Percentiles rank a stretch among this genome's conserved stretches.
phyloP scores from a whole-genome alignment of 2,113 vertebrate species.

The Romanogobio albipinnatus region DNA sequence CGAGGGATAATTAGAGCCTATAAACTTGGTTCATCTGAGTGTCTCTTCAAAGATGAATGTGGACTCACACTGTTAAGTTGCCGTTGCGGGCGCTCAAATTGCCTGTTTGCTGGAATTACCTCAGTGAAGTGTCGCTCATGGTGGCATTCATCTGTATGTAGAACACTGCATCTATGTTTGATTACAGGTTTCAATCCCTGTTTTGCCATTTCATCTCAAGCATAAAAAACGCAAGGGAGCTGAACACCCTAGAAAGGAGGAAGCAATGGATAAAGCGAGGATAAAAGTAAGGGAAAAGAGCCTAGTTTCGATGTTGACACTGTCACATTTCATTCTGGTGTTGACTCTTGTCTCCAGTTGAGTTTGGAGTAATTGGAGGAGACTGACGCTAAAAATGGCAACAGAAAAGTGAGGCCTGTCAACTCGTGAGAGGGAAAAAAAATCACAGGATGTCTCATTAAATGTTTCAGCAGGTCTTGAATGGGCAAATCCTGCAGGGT shows the following conservation, averaged over 20 bases:
- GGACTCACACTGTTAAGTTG: slow-evolving; percentile 56
- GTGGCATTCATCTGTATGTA: slow-evolving; percentile 49
- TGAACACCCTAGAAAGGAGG: not conserved
- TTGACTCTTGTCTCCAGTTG: slow-evolving; percentile 35
- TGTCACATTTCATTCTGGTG: slow-evolving; percentile 48
- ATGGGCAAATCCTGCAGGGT: slow-evolving; percentile 23
- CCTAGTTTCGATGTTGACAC: slow-evolving; percentile 28
- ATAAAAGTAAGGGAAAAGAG: slow-evolving; percentile 10
- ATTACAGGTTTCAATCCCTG: slow-evolving; percentile 63
- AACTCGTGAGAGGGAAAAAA: not conserved
- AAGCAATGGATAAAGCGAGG: slow-evolving; percentile 1
- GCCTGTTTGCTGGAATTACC: slow-evolving; percentile 62
- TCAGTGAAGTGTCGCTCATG: slow-evolving; percentile 45
- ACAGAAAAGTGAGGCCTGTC: slow-evolving; percentile 19
- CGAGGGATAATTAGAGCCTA: slow-evolving; percentile 43
- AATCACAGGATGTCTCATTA: slow-evolving; percentile 43
- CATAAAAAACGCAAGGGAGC: not conserved
- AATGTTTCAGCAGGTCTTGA: slow-evolving; percentile 28
- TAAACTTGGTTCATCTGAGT: slow-evolving; percentile 28
- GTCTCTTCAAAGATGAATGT: slow-evolving; percentile 43
- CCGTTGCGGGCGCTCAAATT: slow-evolving; percentile 54
- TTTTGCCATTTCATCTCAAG: slow-evolving; percentile 50
- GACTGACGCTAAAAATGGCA: slow-evolving; percentile 29
- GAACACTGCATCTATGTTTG: slow-evolving; percentile 54
- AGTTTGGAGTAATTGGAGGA: slow-evolving; percentile 38